phyloP scores from a whole-genome alignment of 2,888 invertebrate genomes.

The Helicoverpa assulta region DNA sequence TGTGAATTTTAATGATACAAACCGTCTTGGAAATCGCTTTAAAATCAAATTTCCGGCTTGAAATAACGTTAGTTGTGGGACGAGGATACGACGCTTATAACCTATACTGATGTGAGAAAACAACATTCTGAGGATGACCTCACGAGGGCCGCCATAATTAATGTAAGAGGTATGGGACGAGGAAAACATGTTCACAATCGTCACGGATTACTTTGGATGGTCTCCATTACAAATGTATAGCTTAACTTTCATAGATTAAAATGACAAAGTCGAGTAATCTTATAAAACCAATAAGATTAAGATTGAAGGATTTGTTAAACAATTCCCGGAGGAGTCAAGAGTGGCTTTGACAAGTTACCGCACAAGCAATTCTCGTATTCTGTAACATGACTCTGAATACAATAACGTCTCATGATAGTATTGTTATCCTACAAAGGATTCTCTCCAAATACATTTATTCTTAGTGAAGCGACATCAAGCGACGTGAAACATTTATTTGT shows the following conservation, averaged over 20 bases:
- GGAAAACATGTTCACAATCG: constrained; percentile 13
- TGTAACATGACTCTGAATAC: constrained; percentile 56
- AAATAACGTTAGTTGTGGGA: constrained; percentile 47
- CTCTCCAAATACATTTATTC: constrained; percentile 59
- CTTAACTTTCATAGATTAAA: constrained; percentile 40
- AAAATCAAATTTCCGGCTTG: constrained; percentile 56
- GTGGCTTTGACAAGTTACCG: constrained; percentile 52
- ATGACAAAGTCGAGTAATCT: constrained; percentile 47
- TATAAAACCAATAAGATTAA: constrained; percentile 44
- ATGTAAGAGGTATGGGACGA: background rate
- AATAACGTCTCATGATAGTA: constrained; percentile 60
- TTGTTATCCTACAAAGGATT: constrained; percentile 56
- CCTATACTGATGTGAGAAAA: constrained; percentile 10
- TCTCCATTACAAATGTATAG: constrained; percentile 24
- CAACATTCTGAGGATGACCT: constrained; percentile 4
- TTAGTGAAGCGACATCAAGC: constrained; percentile 45
- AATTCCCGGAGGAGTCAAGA: constrained; percentile 43
- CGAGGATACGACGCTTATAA: constrained; percentile 44
- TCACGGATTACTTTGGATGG: constrained; percentile 11
- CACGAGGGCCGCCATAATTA: constrained; percentile 6
- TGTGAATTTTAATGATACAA: constrained; percentile 43
- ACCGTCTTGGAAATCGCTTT: constrained; percentile 17
- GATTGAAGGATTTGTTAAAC: constrained; percentile 55
- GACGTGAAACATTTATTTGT: constrained; percentile 46
- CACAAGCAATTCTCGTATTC: constrained; percentile 54